phyloP scores from a whole-genome alignment of 2,797 vertebrate species.

The Discoglossus pictus region DNA sequence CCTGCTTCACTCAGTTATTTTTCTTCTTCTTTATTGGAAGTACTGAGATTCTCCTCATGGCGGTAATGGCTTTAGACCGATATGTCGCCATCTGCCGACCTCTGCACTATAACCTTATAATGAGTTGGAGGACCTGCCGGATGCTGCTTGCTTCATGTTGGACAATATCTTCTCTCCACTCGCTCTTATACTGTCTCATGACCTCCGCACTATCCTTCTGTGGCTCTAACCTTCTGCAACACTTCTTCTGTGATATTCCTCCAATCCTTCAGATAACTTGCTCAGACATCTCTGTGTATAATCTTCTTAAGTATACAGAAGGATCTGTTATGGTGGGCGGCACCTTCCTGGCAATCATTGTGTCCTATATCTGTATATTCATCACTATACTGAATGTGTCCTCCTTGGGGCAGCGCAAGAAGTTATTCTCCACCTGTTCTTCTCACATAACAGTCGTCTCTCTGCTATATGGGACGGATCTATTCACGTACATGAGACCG shows the following conservation, averaged over 20 bases:
- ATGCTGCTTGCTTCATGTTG: conserved; percentile 20
- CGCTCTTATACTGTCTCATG: conserved; percentile 38
- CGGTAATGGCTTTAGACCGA: conserved; percentile 31
- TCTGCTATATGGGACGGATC: conserved; percentile 43
- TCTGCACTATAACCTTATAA: conserved; percentile 31
- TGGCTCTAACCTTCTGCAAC: conserved; percentile 47
- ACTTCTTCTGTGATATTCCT: conserved; percentile 58
- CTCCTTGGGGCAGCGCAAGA: conserved; percentile 16
- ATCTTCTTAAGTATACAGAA: conserved; percentile 8
- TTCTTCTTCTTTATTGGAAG: conserved; percentile 6
- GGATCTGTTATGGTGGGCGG: background rate
- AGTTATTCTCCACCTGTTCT: conserved; percentile 56
- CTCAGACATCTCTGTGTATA: conserved; percentile 28
- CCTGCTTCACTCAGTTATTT: conserved; percentile 2
- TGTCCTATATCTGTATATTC: conserved; percentile 52
- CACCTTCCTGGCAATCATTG: conserved; percentile 16
- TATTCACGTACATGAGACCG: conserved; percentile 55
- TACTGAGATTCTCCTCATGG: conserved; percentile 6
- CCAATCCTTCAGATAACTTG: conserved; percentile 53
- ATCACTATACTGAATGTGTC: conserved; percentile 49
- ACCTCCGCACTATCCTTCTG: too few species aligned
- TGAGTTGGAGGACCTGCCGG: conserved; percentile 23
- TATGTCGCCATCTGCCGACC: conserved; percentile 53
- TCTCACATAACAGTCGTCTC: conserved; percentile 49
- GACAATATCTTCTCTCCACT: conserved; percentile 28